Conservation (phyloP, 2,113 vertebrate species). For the Apistogramma diplotaenia region DNA sequence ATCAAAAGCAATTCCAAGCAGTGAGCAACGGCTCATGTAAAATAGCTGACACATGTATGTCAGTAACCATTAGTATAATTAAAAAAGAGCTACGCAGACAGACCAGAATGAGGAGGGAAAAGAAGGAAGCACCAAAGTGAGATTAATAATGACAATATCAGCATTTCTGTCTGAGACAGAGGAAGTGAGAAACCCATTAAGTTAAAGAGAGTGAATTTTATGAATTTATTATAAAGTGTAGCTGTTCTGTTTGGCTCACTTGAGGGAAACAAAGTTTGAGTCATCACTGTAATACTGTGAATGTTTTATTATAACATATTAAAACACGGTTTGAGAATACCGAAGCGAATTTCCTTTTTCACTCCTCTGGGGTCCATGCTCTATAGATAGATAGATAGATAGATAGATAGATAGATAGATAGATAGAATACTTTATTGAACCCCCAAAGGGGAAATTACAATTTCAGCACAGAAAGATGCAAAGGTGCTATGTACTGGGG, state of each 20-base stretch:
- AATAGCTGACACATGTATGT: conserved; percentile 47
- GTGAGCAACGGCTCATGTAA: conserved; percentile 32
- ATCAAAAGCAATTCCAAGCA: not conserved
- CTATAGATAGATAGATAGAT: too few relatives aligned
- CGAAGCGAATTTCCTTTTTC: not conserved
- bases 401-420: too few relatives aligned
- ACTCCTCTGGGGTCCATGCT: not conserved
- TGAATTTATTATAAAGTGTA: not conserved
- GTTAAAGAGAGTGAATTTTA: not conserved
- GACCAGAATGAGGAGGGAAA: conserved; percentile 6
- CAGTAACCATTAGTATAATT: conserved; percentile 49
- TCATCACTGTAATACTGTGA: not conserved
- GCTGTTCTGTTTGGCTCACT: not conserved
- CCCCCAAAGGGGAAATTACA: too few relatives aligned
- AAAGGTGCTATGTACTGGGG: too few relatives aligned
- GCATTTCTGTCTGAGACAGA: conserved; percentile 25
- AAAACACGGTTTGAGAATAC: not conserved
- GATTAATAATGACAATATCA: conserved; percentile 50
- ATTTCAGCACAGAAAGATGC: too few relatives aligned
- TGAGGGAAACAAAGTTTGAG: not conserved
- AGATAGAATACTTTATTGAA: too few relatives aligned
- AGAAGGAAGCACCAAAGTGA: conserved; percentile 12
- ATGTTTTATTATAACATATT: conserved; percentile 12
- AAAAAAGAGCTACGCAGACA: conserved; percentile 37
- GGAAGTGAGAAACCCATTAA: not conserved